Evolutionary conservation across 2,113 vertebrate species (phyloP).

Genomic region (Strix uralensis): DNA sequence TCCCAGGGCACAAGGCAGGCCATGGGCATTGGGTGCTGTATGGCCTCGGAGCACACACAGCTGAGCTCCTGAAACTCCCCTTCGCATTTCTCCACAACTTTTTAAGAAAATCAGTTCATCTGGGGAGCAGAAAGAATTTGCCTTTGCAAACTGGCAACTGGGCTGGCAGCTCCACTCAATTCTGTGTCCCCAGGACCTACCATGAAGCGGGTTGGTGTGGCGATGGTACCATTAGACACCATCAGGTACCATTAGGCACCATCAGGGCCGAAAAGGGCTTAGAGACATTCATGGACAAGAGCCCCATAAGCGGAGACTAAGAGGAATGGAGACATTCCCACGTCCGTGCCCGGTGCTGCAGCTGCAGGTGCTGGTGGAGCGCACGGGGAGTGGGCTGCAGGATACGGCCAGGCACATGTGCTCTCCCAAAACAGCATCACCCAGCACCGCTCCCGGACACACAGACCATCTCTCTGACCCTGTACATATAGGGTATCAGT

Average conservation of each 20-base stretch:
- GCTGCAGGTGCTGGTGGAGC: neutral
- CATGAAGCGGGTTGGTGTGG: rapidly evolving
- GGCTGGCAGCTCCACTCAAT: neutral
- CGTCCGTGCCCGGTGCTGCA: rapidly evolving
- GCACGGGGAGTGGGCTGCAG: rapidly evolving
- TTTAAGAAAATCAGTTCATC: neutral
- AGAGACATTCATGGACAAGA: neutral
- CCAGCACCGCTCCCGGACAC: neutral
- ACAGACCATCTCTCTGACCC: neutral
- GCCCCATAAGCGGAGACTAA: no score
- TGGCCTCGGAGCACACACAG: rapidly evolving
- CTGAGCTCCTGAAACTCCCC: neutral
- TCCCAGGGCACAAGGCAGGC: neutral
- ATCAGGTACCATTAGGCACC: neutral
- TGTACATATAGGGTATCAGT: neutral
- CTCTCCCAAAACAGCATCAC: neutral
- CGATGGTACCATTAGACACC: neutral
- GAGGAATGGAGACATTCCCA: rapidly evolving
- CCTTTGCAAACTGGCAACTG: neutral
- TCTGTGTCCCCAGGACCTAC: neutral
- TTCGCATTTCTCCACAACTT: neutral
- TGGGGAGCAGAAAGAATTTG: neutral
- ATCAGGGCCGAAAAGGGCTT: neutral
- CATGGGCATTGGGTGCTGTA: rapidly evolving
- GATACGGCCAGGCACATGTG: neutral